Conservation (phyloP, 2,888 invertebrate species). For the Torymus aiolomorphi region DNA sequence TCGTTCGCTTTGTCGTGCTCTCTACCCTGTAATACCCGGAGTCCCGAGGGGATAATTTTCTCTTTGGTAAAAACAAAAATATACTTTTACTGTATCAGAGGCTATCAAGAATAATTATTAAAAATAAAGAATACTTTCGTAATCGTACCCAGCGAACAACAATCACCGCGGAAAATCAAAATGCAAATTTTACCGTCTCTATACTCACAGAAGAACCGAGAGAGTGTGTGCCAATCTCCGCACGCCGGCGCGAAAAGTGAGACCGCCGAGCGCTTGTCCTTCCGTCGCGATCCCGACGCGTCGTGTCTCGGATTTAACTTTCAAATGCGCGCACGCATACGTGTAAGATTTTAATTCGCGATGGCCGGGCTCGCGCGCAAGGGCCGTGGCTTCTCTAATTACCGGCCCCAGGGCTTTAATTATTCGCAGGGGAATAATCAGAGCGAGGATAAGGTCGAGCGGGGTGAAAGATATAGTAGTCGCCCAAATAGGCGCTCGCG, state of each 20-base stretch:
- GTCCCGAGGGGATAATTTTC: not conserved
- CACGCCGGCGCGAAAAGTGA: constrained; percentile 23
- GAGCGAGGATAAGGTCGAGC: constrained; percentile 24
- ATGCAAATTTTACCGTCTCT: constrained; percentile 34
- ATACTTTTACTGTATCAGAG: too few species aligned
- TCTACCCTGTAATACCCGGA: too few species aligned
- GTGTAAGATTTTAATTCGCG: constrained; percentile 66
- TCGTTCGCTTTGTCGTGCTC: constrained; percentile 1
- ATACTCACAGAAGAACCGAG: too few species aligned
- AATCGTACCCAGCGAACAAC: too few species aligned
- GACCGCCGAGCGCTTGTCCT: not conserved
- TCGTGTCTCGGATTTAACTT: constrained; percentile 60
- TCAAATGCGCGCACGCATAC: constrained; percentile 61
- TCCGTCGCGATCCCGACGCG: constrained; percentile 20
- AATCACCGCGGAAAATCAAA: not conserved
- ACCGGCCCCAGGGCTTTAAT: constrained; percentile 58
- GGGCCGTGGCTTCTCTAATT: constrained; percentile 55
- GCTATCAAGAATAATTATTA: not conserved
- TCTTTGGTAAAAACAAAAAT: constrained; percentile 8
- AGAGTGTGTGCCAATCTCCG: not conserved
- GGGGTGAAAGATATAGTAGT: constrained; percentile 7
- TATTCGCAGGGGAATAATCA: constrained; percentile 64
- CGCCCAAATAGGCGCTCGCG: not conserved
- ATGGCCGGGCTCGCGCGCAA: constrained; percentile 48
- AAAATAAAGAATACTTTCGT: too few species aligned